Evolutionary conservation across 2,113 vertebrate species (phyloP).

Genomic region (Patagioenas fasciata): DNA sequence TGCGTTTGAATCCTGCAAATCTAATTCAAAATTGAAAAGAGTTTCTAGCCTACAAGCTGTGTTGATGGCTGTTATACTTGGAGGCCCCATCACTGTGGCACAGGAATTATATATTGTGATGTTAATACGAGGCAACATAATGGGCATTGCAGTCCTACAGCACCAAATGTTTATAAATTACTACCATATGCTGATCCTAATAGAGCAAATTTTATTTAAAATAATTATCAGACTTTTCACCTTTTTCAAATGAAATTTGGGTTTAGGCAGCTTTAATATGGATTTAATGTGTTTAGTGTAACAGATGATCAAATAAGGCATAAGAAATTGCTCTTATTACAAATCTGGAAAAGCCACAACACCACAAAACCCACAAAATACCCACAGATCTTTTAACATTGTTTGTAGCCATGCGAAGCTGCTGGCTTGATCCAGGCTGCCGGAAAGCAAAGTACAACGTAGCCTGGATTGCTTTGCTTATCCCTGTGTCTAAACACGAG

Average conservation of each 20-base stretch:
- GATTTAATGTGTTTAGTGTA: conserved; percentile 1
- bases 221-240: conserved; percentile 22
- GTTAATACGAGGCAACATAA: conserved; percentile 16
- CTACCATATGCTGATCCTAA: conserved; percentile 20
- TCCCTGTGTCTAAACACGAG: not conserved
- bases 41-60: not conserved
- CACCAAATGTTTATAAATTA: conserved; percentile 29
- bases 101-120: not conserved
- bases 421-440: not conserved
- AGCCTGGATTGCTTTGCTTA: not conserved
- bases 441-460: not conserved
- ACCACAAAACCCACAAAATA: not conserved
- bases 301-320: conserved; percentile 28
- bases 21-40: not conserved
- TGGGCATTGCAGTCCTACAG: not conserved
- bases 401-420: not conserved
- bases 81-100: not conserved
- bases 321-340: conserved; percentile 16
- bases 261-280: conserved; percentile 4
- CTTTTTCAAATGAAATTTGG: conserved; percentile 25
- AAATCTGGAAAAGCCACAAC: not conserved
- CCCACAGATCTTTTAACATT: not conserved
- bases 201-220: conserved; percentile 23
- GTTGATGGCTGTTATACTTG: not conserved
- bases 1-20: not conserved